Conservation (phyloP, 2,113 vertebrate genomes). For the Crotalus helleri region DNA sequence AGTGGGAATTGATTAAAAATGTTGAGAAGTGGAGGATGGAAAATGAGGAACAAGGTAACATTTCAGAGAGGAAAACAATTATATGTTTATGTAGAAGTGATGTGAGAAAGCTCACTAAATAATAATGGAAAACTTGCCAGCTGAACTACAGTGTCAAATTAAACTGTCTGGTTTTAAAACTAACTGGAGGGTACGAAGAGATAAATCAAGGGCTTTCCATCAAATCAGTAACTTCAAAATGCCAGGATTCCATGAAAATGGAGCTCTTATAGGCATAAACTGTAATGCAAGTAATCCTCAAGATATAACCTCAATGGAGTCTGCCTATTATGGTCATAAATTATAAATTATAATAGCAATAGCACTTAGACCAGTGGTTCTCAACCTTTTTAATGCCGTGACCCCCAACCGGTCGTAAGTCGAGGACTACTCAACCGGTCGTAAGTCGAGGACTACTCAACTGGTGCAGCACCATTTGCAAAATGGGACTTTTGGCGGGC, state of each 20-base stretch:
- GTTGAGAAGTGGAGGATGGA: not conserved
- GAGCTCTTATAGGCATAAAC: not conserved
- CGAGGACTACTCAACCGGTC: too few relatives aligned
- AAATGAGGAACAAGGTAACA: not conserved
- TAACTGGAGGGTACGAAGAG: not conserved
- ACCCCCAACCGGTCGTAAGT: too few relatives aligned
- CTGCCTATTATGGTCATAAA: too few relatives aligned
- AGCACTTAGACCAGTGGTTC: too few relatives aligned
- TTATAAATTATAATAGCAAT: too few relatives aligned
- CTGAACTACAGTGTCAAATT: not conserved
- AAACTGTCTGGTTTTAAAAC: not conserved
- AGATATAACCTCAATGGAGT: too few relatives aligned
- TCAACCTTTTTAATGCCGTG: too few relatives aligned
- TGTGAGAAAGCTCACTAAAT: not conserved
- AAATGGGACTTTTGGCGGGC: too few relatives aligned
- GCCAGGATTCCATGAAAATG: not conserved
- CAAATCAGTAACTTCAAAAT: not conserved
- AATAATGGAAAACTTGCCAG: not conserved
- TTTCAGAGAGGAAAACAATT: not conserved
- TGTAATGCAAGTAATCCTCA: too few relatives aligned
- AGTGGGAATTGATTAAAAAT: not conserved
- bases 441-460: too few relatives aligned
- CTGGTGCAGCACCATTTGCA: too few relatives aligned
- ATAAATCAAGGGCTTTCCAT: not conserved
- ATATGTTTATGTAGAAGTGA: not conserved